Evolutionary conservation across 2,797 vertebrate genomes (phyloP).

Genomic region (Notamacropus eugenii): DNA sequence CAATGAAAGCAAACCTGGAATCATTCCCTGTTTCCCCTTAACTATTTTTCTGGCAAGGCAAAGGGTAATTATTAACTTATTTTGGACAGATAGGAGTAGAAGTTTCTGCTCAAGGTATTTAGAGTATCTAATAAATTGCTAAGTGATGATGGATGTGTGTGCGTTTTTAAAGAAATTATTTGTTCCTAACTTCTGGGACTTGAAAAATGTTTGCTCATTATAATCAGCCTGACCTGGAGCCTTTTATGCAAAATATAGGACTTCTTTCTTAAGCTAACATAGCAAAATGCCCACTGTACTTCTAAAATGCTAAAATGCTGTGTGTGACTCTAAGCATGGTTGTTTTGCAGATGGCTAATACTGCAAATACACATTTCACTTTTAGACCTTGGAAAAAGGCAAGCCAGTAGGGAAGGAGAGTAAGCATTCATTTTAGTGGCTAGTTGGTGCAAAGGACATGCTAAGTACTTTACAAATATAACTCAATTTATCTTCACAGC

Average conservation of each 20-base stretch:
- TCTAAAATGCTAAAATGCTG: neutral
- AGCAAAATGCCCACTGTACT: neutral
- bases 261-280: neutral
- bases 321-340: neutral
- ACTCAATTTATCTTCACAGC: neutral
- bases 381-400: neutral
- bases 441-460: neutral
- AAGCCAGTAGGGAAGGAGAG: neutral
- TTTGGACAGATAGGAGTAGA: constrained; percentile 14
- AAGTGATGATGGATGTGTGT: neutral
- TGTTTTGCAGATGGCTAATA: neutral
- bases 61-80: constrained; percentile 3
- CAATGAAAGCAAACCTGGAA: constrained; percentile 57
- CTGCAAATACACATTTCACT: neutral
- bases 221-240: neutral
- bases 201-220: neutral
- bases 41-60: constrained; percentile 66
- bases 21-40: constrained; percentile 59
- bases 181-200: neutral
- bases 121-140: neutral
- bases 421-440: neutral
- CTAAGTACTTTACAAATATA: neutral
- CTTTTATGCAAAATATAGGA: constrained; percentile 15
- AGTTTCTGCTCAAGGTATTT: constrained; percentile 7
- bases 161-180: constrained; percentile 38